phyloP scores from a whole-genome alignment of 2,797 vertebrate species.

The Momotus momota region DNA sequence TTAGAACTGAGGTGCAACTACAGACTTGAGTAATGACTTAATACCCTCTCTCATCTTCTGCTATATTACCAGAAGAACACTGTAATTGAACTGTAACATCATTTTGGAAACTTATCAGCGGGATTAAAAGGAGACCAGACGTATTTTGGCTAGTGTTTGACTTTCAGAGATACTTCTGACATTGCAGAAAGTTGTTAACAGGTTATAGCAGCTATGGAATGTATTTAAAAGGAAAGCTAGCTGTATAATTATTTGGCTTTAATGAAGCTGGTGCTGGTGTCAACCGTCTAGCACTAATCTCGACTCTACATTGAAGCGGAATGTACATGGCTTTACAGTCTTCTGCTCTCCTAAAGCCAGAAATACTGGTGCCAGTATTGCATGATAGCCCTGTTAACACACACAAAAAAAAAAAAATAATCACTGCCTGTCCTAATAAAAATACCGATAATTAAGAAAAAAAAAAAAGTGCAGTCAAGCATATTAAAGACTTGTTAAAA shows the following conservation, averaged over 20 bases:
- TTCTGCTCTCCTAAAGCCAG: neutral
- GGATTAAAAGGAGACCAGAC: neutral
- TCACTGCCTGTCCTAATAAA: neutral
- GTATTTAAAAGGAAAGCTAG: neutral
- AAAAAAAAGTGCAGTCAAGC: too few species aligned
- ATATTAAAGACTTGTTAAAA: neutral
- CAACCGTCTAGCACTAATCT: neutral
- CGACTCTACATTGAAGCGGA: neutral
- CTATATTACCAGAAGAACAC: neutral
- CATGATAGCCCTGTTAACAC: neutral
- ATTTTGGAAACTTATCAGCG: neutral
- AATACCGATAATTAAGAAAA: neutral
- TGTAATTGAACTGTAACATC: neutral
- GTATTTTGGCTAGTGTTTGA: neutral
- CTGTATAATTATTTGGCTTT: slow-evolving; percentile 21
- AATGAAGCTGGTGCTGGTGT: slow-evolving; percentile 1
- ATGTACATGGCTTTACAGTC: neutral
- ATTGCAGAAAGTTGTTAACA: neutral
- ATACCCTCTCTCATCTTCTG: neutral
- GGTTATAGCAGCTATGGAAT: neutral
- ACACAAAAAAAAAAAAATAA: neutral
- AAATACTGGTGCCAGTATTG: neutral
- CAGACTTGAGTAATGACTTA: neutral
- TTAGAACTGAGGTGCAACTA: neutral
- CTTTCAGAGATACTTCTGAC: neutral